phyloP scores from a whole-genome alignment of 2,888 invertebrate genomes.

The Eilema depressum region DNA sequence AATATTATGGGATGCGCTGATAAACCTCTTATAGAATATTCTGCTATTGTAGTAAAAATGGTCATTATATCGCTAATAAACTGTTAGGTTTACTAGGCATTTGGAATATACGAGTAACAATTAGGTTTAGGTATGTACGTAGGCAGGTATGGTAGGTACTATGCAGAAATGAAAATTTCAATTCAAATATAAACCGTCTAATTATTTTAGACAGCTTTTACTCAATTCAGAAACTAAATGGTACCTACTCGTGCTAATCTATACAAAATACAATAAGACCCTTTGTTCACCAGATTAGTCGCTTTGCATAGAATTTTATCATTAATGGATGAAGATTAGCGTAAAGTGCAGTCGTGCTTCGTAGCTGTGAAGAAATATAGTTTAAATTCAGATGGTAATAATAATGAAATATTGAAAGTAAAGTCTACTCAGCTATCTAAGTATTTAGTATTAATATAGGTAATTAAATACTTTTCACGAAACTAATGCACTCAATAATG shows the following conservation, averaged over 20 bases:
- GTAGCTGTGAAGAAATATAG: not conserved
- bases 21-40: not conserved
- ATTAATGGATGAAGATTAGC: not conserved
- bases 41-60: not conserved
- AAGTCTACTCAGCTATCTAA: not conserved
- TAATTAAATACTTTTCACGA: no score
- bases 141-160: no score
- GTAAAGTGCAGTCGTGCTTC: not conserved
- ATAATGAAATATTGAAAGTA: not conserved
- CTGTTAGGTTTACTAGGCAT: not conserved
- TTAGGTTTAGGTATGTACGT: no score
- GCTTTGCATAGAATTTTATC: not conserved
- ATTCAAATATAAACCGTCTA: not conserved
- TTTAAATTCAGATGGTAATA: not conserved
- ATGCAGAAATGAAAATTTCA: no score
- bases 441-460: not conserved
- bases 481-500: not conserved
- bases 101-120: no score
- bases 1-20: slow-evolving; percentile 13
- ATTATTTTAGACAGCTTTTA: not conserved
- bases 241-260: not conserved
- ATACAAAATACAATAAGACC: not conserved
- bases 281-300: not conserved
- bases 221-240: not conserved
- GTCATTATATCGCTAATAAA: not conserved